These are phyloP conservation scores for Acarapis woodi DNA, from an alignment of 1,140 invertebrate genomes.

Conservation along the genomic window DNA sequence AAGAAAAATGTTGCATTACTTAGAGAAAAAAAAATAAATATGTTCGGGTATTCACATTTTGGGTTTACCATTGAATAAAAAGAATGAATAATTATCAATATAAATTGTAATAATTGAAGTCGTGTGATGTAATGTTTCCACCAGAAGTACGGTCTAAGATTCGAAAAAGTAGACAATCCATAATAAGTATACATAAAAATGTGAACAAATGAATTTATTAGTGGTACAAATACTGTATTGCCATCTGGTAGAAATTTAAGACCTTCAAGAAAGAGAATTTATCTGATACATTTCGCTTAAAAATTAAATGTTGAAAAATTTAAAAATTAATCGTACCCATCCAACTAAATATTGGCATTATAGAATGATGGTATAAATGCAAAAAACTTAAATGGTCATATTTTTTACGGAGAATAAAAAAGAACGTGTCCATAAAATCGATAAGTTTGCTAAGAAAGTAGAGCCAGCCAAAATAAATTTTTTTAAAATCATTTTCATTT, in stretches of 20 bases:
- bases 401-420: constrained; percentile 70
- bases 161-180: constrained; percentile 21
- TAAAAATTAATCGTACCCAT: too few relatives aligned
- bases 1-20: constrained; percentile 6
- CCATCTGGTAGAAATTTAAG: constrained; percentile 3
- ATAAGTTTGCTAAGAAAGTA: constrained; percentile 19
- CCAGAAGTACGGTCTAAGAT: constrained; percentile 22
- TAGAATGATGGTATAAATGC: constrained; percentile 75
- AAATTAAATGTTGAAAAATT: too few relatives aligned
- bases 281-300: too few relatives aligned
- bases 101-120: constrained; percentile 18
- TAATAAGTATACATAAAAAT: constrained; percentile 29
- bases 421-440: constrained; percentile 16
- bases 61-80: constrained; percentile 4
- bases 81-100: constrained; percentile 5
- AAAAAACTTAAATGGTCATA: constrained; percentile 63
- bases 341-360: constrained; percentile 50
- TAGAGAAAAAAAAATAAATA: constrained; percentile 5
- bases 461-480: constrained; percentile 15
- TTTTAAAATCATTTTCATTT: not conserved
- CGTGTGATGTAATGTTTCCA: constrained; percentile 25
- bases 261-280: too few relatives aligned
- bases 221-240: constrained; percentile 9
- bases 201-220: constrained; percentile 35
- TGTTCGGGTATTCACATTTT: constrained; percentile 4